Base-by-base conservation (phyloP, 2,888 invertebrate genomes). In the Aricia artaxerxes region DNA sequence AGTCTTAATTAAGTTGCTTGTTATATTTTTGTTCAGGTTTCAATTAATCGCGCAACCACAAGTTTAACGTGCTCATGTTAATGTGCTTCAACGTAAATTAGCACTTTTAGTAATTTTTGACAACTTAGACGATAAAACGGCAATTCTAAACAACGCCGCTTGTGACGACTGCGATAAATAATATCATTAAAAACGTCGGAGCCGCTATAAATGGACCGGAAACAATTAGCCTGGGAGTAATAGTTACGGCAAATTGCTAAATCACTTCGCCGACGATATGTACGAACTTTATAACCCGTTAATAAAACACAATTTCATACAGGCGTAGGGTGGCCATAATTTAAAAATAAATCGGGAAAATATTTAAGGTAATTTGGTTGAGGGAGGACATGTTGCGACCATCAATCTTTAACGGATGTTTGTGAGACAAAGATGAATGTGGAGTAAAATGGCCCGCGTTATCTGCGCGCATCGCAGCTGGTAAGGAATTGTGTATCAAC, bases 221-320 rank as follows among this genome's bases (percentile, higher is more conserved):
- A 93, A 91, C 90, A 91, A 91, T 92, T 92, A 92, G 89, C 86
- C 86, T 85, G 82, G 82, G 85, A 85, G 87, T 87, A 89, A 89
- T 90, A 92, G 91, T 88, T 89, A 88, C 86, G 85, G 83, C 83
- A 86, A 86, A 89, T 88, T 86, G 87, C 86, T 86, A 88, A 88
- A 87, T 88, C 87, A 87, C 88, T 89, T 81, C 81, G 85, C 87
- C 89, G 90, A 91, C 91, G 91, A 90, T 89, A 89, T 91, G 90
- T 92, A 88, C 87, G 90, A 85, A 90, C 89, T 94, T 93, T 93
- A 93, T 92, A 92, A 90, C 92, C 92, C 90, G 90, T 91, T 92
- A 92, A 93, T 93, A 93, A 94, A 94, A 93, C 90, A 92, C 91
- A 92, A 92, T 92, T 93, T 90, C 93, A 92, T 92, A 92, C 89